A percentile compares a stretch with the other conserved stretches of the same genome.
These are phyloP conservation scores for Philotrypesis tridentata DNA, from an alignment of 1,140 invertebrate species.

Conservation along the genomic window DNA sequence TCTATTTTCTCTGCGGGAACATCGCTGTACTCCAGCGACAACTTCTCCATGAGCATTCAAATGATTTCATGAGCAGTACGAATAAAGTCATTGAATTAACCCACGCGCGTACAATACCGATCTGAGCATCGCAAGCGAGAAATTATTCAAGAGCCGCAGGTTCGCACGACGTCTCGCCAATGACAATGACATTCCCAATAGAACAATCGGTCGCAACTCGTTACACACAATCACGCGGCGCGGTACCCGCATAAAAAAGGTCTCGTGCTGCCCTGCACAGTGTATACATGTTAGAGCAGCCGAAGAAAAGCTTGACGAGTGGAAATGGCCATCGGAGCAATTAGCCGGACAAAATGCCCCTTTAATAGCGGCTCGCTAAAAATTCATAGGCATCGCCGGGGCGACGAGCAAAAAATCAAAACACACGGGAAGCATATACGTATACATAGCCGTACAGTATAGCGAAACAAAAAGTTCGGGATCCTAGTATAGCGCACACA, in stretches of 20 bases:
- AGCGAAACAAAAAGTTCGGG: too few species aligned
- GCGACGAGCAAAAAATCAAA: neutral
- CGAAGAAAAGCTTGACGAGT: neutral
- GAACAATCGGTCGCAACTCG: neutral
- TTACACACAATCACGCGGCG: neutral
- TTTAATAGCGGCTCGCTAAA: constrained; percentile 8
- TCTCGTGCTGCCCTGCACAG: neutral
- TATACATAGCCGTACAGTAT: too few species aligned
- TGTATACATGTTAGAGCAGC: neutral
- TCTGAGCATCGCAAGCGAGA: neutral
- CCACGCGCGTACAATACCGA: too few species aligned
- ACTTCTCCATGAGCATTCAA: too few species aligned
- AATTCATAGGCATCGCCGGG: constrained; percentile 34
- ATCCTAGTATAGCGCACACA: too few species aligned
- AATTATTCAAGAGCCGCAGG: neutral
- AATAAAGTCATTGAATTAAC: too few species aligned
- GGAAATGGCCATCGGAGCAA: neutral
- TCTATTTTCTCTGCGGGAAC: too few species aligned
- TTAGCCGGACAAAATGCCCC: constrained; percentile 41
- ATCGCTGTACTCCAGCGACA: too few species aligned
- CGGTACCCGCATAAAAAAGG: neutral
- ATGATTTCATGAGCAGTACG: too few species aligned
- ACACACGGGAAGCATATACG: neutral
- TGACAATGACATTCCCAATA: too few species aligned
- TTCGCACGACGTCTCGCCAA: neutral